Conservation (phyloP, 1,140 invertebrate species). For the Drosophila grimshawi region DNA sequence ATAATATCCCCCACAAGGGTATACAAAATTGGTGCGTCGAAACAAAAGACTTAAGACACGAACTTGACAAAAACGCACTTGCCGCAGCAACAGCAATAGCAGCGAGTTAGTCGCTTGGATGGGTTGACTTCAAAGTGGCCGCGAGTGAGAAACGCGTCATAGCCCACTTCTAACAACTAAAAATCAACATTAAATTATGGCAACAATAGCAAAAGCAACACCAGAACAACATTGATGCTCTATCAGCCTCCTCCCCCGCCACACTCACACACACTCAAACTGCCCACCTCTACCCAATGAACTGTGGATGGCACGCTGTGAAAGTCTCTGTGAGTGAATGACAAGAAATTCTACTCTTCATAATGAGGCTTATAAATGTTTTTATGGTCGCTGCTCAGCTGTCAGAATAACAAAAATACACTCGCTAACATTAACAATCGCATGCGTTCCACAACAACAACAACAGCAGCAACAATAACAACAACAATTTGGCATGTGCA, state of each 20-base stretch:
- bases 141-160: conserved; percentile 43
- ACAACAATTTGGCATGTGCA: conserved; percentile 78
- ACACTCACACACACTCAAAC: not conserved
- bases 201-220: conserved; percentile 66
- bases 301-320: conserved; percentile 64
- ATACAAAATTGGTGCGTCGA: conserved; percentile 15
- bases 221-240: conserved; percentile 38
- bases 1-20: not conserved
- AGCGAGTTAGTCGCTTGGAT: conserved; percentile 32
- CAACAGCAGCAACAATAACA: conserved; percentile 11
- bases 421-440: conserved; percentile 30
- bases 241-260: conserved; percentile 3
- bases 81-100: conserved; percentile 17
- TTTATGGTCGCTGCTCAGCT: conserved; percentile 72
- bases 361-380: conserved; percentile 82
- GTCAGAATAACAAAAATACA: conserved; percentile 54
- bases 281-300: conserved; percentile 25
- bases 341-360: conserved; percentile 82
- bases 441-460: conserved; percentile 18
- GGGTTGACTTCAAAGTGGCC: conserved; percentile 52
- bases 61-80: conserved; percentile 72
- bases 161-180: conserved; percentile 75
- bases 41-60: conserved; percentile 73
- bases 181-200: conserved; percentile 81
- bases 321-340: conserved; percentile 69